Evolutionary conservation across 2,888 invertebrate genomes (phyloP).

Genomic region (Phyto melanocephala): DNA sequence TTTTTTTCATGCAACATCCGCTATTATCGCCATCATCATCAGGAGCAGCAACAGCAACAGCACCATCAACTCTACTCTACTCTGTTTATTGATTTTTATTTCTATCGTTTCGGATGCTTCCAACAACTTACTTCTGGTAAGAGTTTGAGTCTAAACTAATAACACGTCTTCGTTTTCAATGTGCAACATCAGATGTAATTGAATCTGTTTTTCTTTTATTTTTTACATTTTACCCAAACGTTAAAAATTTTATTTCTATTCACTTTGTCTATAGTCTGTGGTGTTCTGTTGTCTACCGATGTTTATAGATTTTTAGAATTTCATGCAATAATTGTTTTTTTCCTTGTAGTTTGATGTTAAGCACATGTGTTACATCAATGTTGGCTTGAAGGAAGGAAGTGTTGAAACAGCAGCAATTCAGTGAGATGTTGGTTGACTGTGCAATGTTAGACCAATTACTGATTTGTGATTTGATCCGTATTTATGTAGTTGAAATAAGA

Average conservation of each 20-base stretch:
- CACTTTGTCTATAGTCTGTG: not conserved
- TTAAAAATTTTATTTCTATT: not conserved
- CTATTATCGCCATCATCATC: not conserved
- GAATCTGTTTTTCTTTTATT: conserved; percentile 12
- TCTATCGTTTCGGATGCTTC: not conserved
- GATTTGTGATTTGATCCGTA: conserved; percentile 23
- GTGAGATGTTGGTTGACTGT: not conserved
- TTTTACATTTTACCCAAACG: not conserved
- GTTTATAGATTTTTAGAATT: conserved; percentile 24
- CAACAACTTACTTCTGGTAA: not conserved
- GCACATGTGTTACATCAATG: not conserved
- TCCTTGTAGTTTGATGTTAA: not conserved
- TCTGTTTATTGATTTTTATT: conserved; percentile 48
- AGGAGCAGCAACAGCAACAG: conserved; percentile 4
- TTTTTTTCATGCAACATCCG: conserved; percentile 29
- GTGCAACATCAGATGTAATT: conserved; percentile 57
- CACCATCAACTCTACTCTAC: not conserved
- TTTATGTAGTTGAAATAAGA: not conserved
- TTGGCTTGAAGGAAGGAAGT: not conserved
- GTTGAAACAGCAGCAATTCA: not conserved
- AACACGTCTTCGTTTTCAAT: conserved; percentile 48
- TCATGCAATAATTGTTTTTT: not conserved
- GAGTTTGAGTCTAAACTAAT: conserved; percentile 8
- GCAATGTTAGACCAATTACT: conserved; percentile 3
- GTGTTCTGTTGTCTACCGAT: not conserved